These are phyloP conservation scores for Morone saxatilis DNA, from an alignment of 2,113 vertebrate genomes.

Conservation along the genomic window DNA sequence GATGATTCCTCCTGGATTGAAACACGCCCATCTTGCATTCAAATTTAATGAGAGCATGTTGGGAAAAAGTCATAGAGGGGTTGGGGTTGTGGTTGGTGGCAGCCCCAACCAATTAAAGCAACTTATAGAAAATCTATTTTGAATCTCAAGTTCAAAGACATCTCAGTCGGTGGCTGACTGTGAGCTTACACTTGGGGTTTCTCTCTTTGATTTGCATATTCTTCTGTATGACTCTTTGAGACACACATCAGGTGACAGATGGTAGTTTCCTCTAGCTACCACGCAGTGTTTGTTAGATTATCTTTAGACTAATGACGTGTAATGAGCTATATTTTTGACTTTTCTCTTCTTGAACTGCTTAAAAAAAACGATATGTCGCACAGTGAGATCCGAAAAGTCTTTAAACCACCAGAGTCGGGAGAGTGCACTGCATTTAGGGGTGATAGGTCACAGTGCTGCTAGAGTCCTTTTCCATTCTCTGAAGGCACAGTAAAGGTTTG, in stretches of 20 bases:
- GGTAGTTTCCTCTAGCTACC: conserved; percentile 47
- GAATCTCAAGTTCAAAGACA: conserved; percentile 68
- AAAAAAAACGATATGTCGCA: neutral
- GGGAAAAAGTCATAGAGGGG: conserved; percentile 26
- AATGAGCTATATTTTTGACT: conserved; percentile 27
- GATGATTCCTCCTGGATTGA: conserved; percentile 49
- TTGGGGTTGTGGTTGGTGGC: conserved; percentile 34
- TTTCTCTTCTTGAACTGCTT: conserved; percentile 1
- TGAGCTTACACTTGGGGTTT: conserved; percentile 42
- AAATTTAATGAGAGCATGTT: conserved; percentile 55
- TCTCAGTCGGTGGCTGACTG: conserved; percentile 51
- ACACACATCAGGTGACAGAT: conserved; percentile 54
- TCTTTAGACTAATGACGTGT: conserved; percentile 40
- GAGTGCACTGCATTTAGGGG: conserved; percentile 46
- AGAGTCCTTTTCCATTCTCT: conserved; percentile 22
- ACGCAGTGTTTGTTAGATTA: conserved; percentile 25
- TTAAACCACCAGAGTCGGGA: neutral
- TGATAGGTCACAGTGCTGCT: conserved; percentile 52
- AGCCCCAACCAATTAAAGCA: conserved; percentile 60
- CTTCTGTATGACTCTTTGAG: conserved; percentile 38
- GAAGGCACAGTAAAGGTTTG: conserved; percentile 41
- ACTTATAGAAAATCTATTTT: conserved; percentile 78
- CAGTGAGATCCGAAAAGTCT: conserved; percentile 15
- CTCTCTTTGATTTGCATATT: conserved; percentile 33
- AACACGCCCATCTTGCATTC: conserved; percentile 47